phyloP scores from a whole-genome alignment of 2,888 invertebrate genomes.

The Latheticus oryzae region DNA sequence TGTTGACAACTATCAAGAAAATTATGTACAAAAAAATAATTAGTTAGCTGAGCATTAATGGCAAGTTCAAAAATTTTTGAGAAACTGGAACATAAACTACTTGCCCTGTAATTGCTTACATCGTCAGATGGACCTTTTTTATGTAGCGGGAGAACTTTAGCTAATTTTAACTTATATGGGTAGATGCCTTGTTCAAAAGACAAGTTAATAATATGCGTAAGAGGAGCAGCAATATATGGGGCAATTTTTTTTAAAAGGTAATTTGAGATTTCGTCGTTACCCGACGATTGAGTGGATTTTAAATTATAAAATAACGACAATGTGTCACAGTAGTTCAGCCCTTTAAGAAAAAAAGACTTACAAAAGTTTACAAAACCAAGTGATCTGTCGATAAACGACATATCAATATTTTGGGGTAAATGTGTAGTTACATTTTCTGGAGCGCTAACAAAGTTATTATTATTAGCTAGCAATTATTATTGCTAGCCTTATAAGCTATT shows the following conservation, averaged over 20 bases:
- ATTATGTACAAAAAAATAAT: conserved; percentile 3
- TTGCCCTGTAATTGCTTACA: conserved; percentile 5
- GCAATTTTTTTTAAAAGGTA: conserved; percentile 7
- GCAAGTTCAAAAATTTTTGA: neutral
- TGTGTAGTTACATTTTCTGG: too few species aligned
- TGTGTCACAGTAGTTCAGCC: neutral
- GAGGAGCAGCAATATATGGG: neutral
- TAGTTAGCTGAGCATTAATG: neutral
- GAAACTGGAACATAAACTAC: conserved; percentile 1
- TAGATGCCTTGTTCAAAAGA: neutral
- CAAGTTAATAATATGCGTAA: conserved; percentile 5
- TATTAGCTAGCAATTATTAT: too few species aligned
- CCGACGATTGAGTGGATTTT: conserved; percentile 1
- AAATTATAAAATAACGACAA: conserved; percentile 7
- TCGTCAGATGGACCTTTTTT: neutral
- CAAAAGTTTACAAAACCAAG: neutral
- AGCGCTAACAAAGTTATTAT: too few species aligned
- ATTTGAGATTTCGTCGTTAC: neutral
- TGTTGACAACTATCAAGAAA: neutral
- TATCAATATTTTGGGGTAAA: conserved; percentile 7
- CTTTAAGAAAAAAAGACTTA: conserved; percentile 8
- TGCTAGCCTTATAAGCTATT: too few species aligned
- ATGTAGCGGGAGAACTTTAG: neutral
- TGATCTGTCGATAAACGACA: conserved; percentile 2
- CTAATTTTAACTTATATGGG: conserved; percentile 1